These are phyloP conservation scores for Drosophila anomalipes DNA, from an alignment of 2,888 invertebrate species.

Conservation along the genomic window DNA sequence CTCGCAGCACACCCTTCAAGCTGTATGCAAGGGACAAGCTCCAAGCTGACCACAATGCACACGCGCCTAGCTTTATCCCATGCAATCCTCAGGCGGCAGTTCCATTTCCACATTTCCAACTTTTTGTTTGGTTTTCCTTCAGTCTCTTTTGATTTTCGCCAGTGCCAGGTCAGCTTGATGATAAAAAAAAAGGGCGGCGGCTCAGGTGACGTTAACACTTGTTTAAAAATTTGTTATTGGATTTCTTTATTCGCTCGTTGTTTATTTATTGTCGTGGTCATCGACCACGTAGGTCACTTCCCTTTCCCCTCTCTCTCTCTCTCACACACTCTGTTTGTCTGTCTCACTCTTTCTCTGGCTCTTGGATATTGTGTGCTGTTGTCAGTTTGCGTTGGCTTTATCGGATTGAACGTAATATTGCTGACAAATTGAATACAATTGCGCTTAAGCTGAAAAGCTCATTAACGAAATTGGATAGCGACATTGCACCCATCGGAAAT, in stretches of 20 bases:
- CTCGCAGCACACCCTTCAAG: neutral
- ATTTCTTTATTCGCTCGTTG: constrained; percentile 59
- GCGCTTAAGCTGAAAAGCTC: constrained; percentile 78
- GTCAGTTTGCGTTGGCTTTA: constrained; percentile 71
- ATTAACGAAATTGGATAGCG: constrained; percentile 76
- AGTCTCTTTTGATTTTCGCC: constrained; percentile 26
- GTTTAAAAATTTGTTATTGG: constrained; percentile 79
- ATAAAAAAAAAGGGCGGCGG: constrained; percentile 8
- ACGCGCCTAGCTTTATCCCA: constrained; percentile 46
- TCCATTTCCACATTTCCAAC: constrained; percentile 45
- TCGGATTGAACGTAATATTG: constrained; percentile 76
- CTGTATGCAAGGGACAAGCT: neutral
- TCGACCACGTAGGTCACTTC: constrained; percentile 26
- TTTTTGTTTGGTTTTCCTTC: constrained; percentile 7
- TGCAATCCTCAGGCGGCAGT: constrained; percentile 35
- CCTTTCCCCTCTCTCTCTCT: neutral
- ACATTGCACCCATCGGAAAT: constrained; percentile 31
- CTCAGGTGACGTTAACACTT: constrained; percentile 78
- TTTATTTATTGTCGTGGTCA: constrained; percentile 55
- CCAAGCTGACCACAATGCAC: constrained; percentile 59
- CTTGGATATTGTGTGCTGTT: constrained; percentile 39
- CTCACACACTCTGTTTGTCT: neutral
- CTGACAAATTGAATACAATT: constrained; percentile 80
- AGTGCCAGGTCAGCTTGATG: constrained; percentile 4
- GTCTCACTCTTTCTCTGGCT: neutral